Conservation (phyloP, 2,888 invertebrate species). For the Xanthorhoe designata region DNA sequence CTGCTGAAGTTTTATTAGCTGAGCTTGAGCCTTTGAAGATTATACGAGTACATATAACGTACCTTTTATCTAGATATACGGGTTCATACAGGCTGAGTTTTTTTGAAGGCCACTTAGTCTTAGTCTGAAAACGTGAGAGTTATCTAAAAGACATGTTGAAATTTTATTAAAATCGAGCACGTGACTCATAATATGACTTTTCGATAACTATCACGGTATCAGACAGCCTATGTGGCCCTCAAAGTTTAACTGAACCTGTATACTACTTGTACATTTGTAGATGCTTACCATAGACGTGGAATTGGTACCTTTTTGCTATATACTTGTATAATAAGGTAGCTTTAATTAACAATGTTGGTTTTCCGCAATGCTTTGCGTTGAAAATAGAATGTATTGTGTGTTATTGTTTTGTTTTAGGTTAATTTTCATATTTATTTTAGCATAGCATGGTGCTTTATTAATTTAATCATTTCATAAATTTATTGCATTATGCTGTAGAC, state of each 20-base stretch:
- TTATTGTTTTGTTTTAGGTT: neutral
- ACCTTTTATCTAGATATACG: neutral
- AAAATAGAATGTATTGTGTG: neutral
- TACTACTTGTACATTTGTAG: neutral
- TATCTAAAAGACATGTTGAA: no score
- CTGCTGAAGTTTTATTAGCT: slow-evolving; percentile 30
- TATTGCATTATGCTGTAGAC: no score
- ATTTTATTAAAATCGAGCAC: no score
- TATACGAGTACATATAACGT: neutral
- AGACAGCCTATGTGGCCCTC: no score
- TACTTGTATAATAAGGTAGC: neutral
- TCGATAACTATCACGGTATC: no score
- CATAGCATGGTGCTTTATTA: no score
- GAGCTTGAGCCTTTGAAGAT: slow-evolving; percentile 3
- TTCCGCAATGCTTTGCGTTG: neutral
- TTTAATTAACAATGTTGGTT: neutral
- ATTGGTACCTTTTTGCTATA: neutral
- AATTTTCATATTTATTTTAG: neutral
- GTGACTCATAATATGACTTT: no score
- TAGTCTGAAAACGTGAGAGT: no score
- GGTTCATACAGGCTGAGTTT: no score
- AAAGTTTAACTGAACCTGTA: neutral
- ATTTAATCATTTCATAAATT: no score
- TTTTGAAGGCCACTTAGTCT: no score
- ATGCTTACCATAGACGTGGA: neutral